A percentile compares a stretch with the other conserved stretches of the same genome.
Evolutionary conservation across 2,888 invertebrate species (phyloP).

Genomic region (Caenorhabditis macrosperma): DNA sequence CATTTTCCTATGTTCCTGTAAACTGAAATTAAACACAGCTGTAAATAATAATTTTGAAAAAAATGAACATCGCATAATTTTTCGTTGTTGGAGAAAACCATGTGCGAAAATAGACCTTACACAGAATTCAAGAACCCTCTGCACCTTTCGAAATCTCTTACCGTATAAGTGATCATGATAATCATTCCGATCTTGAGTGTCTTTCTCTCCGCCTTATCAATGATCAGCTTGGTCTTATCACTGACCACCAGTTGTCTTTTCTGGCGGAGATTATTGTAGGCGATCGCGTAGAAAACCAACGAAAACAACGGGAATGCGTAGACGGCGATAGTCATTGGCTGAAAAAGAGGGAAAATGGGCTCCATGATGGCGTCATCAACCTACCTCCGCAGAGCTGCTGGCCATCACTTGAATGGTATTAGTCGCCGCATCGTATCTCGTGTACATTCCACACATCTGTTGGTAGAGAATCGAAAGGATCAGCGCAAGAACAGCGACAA

Average conservation of each 20-base stretch:
- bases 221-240: slow-evolving; percentile 43
- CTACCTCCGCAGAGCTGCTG: slow-evolving; percentile 31
- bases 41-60: too few relatives aligned
- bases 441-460: slow-evolving; percentile 42
- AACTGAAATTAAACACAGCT: too few relatives aligned
- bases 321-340: slow-evolving; percentile 33
- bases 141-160: neutral
- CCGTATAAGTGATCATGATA: slow-evolving; percentile 45
- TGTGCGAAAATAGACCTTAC: too few relatives aligned
- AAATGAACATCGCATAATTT: too few relatives aligned
- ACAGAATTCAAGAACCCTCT: too few relatives aligned
- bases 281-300: slow-evolving; percentile 42
- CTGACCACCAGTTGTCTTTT: slow-evolving; percentile 41
- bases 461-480: slow-evolving; percentile 31
- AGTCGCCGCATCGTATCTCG: slow-evolving; percentile 27
- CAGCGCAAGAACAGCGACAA: slow-evolving; percentile 25
- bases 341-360: neutral
- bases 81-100: too few relatives aligned
- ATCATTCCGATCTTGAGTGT: slow-evolving; percentile 49
- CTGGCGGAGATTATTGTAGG: slow-evolving; percentile 41
- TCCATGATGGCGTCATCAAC: too few relatives aligned
- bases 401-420: slow-evolving; percentile 38
- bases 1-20: too few relatives aligned
- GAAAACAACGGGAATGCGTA: slow-evolving; percentile 44
- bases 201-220: slow-evolving; percentile 43